A percentile compares a stretch with the other conserved stretches of the same genome.
Evolutionary conservation across 23 tunicate genomes (phyloP).

Genomic region (Trididemnum nubilum): DNA sequence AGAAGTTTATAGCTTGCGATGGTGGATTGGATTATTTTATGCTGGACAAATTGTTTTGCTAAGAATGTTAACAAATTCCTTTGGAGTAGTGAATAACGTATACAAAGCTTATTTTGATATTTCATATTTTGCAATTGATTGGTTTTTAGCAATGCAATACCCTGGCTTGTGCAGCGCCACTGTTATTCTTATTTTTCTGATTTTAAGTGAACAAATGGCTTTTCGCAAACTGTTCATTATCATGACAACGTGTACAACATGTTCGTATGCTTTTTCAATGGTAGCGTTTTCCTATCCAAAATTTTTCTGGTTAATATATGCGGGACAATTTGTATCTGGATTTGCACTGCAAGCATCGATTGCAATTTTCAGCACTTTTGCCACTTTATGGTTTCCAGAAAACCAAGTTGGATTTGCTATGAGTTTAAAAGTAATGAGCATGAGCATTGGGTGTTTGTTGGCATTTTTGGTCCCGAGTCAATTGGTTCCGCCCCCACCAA

Average conservation of each 20-base stretch:
- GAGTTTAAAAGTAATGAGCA: background rate
- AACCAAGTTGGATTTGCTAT: background rate
- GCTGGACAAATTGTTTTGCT: background rate
- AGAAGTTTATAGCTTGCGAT: background rate
- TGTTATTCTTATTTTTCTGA: background rate
- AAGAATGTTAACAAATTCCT: too few relatives aligned
- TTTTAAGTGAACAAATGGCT: background rate
- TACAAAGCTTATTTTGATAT: background rate
- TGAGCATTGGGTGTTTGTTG: background rate
- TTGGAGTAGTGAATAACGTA: background rate
- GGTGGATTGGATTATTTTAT: background rate
- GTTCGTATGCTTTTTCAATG: background rate
- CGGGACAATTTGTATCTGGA: background rate
- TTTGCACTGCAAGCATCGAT: background rate
- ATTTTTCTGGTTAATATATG: background rate
- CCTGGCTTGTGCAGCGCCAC: background rate
- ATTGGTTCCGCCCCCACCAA: background rate
- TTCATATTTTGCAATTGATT: background rate
- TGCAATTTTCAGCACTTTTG: background rate
- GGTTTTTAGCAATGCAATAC: background rate
- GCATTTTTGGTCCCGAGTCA: background rate
- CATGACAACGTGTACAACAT: background rate
- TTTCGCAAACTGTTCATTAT: background rate
- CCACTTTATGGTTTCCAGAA: background rate
- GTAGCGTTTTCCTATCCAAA: background rate